Percentiles rank a stretch among this genome's conserved stretches.
phyloP scores from a whole-genome alignment of 2,113 vertebrate genomes.

The Sialia sialis region DNA sequence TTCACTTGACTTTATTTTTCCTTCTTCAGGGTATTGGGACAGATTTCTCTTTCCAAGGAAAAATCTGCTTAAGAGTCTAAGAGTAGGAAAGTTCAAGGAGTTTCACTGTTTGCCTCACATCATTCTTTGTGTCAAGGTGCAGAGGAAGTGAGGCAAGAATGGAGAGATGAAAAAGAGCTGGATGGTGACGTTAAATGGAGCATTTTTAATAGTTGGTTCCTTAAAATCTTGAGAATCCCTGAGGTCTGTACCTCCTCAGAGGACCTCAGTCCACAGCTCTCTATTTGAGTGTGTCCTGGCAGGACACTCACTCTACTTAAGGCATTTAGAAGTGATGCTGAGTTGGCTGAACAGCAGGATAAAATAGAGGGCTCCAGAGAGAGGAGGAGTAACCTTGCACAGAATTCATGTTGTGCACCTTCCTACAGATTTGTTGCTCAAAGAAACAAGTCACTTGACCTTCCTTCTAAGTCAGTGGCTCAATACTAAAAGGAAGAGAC shows the following conservation, averaged over 20 bases:
- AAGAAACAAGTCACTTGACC: not conserved
- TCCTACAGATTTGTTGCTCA: not conserved
- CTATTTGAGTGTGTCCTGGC: not conserved
- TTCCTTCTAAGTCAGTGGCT: not conserved
- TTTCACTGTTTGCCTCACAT: constrained; percentile 18
- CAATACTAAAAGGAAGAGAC: not conserved
- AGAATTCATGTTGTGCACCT: not conserved
- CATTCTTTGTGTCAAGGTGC: not conserved
- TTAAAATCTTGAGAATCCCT: not conserved
- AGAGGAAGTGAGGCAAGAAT: not conserved
- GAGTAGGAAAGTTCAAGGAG: not conserved
- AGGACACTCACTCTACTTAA: not conserved
- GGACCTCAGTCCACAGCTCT: not conserved
- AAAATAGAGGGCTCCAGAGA: not conserved
- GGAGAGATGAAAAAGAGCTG: not conserved
- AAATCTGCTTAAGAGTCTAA: not conserved
- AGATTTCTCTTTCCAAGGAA: constrained; percentile 37
- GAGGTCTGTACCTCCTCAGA: not conserved
- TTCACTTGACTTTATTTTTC: constrained; percentile 28
- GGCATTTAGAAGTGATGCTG: not conserved
- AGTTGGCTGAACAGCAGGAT: not conserved
- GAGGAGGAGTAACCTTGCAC: not conserved
- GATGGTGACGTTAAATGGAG: not conserved
- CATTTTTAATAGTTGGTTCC: not conserved
- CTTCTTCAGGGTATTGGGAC: not conserved